Evolutionary conservation across 64 coral and sea anemone species (phyloP), one percentile per base, ranked within the genome.

Genomic region (Pachyseris speciosa): DNA sequence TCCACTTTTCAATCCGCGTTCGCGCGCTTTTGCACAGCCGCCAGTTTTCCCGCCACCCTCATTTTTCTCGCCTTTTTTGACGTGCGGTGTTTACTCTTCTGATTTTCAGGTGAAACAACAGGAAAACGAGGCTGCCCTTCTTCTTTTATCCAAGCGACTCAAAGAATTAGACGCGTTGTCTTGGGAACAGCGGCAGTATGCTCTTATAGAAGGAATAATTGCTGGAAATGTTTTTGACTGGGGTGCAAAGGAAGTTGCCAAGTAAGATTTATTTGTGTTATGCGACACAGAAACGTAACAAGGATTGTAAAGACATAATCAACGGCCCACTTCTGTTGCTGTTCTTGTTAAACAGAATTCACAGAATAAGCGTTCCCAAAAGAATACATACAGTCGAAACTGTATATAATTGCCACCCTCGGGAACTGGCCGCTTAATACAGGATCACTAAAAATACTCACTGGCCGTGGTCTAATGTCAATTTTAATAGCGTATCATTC

Each of bases 151-250:
- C 5, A 64, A 93, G 28, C 50, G 96, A 78, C 44, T 99, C 16
- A 68, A 50, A 52, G 66, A 80, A 52, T 33, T 99, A 37, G 93
- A 95, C 29, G 39, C 79, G 9, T 39, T 99, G 73, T 44, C 50
- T 20, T 92, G 80, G 83, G 67, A 90, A 47, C 50, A 64, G 13
- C 89, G 93, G 13, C 96, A 99, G 73, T 11, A 72, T 22, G 90
- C 94, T 44, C 60, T 99, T 10, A 50, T 95, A 32, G 88, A 94
- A 86, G 96, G 96, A 34, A 37, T 99, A 22, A 65, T 99, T 41
- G 93, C 96, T 17, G 96, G 96, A 60, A 99, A 99, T 71, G 93
- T 99, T 53, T 99, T 99, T 86, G 96, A 99, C 51, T 99, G 96
- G 96, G 96, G 96, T 20, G 96, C 96, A 2, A 99, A 91, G 39